Evolutionary conservation across 2,113 vertebrate species (phyloP).

Genomic region (Cyanistes caeruleus): DNA sequence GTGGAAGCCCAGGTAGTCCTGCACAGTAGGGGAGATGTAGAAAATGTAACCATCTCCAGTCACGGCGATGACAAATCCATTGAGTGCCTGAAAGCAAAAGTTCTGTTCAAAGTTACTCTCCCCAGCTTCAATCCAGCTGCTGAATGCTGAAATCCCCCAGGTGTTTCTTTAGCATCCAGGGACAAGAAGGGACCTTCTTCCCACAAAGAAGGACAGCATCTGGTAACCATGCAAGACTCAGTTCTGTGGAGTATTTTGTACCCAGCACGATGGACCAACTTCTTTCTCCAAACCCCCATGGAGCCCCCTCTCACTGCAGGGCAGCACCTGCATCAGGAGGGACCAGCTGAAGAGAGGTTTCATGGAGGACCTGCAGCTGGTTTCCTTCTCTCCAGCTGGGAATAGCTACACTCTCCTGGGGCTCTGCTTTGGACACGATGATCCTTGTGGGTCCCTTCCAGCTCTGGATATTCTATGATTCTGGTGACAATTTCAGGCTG

Average conservation of each 20-base stretch:
- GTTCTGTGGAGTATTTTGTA: background rate
- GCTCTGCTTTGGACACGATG: background rate
- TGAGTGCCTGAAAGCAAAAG: constrained; percentile 37
- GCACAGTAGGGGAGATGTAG: constrained; percentile 31
- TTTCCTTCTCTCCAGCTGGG: background rate
- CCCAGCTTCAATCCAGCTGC: background rate
- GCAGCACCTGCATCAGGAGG: background rate
- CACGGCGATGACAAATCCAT: background rate
- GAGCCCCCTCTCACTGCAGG: background rate
- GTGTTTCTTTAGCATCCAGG: background rate
- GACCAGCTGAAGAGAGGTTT: background rate
- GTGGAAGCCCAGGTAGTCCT: constrained; percentile 53
- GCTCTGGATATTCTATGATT: background rate
- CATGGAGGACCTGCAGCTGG: background rate
- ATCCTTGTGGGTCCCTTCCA: background rate
- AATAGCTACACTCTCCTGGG: background rate
- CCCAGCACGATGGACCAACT: background rate
- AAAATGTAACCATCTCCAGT: constrained; percentile 10
- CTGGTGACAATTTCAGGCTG: background rate
- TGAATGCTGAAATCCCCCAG: background rate
- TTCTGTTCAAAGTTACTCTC: background rate
- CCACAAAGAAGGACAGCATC: background rate
- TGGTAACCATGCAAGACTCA: background rate
- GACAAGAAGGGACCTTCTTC: background rate
- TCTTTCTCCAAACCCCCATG: background rate